These are phyloP conservation scores for Nephrotoma appendiculata DNA, from an alignment of 2,888 invertebrate species.

Conservation along the genomic window DNA sequence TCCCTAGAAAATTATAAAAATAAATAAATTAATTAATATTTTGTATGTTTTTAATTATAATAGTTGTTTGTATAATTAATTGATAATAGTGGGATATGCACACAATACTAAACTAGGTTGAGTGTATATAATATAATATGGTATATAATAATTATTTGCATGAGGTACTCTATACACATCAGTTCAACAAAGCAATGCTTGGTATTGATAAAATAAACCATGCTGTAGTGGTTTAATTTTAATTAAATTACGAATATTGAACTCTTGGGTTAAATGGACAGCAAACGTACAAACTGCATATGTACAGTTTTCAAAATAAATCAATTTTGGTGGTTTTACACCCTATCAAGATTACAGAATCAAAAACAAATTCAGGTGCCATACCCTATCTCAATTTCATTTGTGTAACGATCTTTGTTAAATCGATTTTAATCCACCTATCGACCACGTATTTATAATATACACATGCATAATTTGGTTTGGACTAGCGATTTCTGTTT, in stretches of 20 bases:
- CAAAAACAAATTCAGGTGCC: too few relatives aligned
- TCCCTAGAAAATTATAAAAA: background rate
- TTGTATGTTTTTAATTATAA: background rate
- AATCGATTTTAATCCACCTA: too few relatives aligned
- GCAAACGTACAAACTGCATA: too few relatives aligned
- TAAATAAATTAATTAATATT: background rate
- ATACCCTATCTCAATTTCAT: too few relatives aligned
- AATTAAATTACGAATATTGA: background rate
- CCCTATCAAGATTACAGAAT: too few relatives aligned
- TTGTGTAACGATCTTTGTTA: too few relatives aligned
- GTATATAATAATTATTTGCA: background rate
- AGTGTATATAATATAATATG: background rate
- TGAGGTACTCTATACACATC: background rate
- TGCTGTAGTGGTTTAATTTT: background rate
- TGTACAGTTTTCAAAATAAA: too few relatives aligned
- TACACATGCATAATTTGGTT: too few relatives aligned
- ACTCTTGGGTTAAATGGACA: background rate
- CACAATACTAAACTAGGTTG: background rate
- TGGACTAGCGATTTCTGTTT: too few relatives aligned
- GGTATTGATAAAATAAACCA: background rate
- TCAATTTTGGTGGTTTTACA: too few relatives aligned
- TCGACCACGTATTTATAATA: too few relatives aligned
- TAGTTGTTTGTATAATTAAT: background rate
- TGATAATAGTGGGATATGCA: background rate
- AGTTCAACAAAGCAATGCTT: background rate